A percentile compares a stretch with the other conserved stretches of the same genome.
These are phyloP conservation scores for Chrysoperla carnea DNA, from an alignment of 1,140 invertebrate genomes.

Conservation along the genomic window DNA sequence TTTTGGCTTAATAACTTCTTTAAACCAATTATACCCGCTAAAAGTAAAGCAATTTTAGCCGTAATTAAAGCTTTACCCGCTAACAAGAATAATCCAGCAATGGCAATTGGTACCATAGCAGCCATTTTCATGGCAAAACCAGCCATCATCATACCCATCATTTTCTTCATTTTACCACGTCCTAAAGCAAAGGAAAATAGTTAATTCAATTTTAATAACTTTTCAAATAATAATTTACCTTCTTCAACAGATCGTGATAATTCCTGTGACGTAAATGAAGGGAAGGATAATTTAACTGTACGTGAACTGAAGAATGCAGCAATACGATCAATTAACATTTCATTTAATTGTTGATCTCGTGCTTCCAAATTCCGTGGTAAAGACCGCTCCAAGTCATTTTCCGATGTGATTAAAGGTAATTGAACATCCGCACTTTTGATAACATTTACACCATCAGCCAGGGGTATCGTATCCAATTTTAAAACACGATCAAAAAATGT, in stretches of 20 bases:
- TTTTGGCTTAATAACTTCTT: slow-evolving; percentile 56
- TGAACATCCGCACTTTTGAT: slow-evolving; percentile 29
- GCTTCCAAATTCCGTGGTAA: slow-evolving; percentile 39
- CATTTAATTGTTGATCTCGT: slow-evolving; percentile 43
- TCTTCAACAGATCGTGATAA: slow-evolving; percentile 51
- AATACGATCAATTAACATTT: slow-evolving; percentile 49
- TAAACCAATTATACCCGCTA: slow-evolving; percentile 58
- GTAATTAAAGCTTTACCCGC: slow-evolving; percentile 62
- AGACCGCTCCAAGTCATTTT: slow-evolving; percentile 44
- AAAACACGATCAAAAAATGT: slow-evolving; percentile 52
- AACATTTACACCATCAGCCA: slow-evolving; percentile 44
- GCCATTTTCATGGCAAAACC: slow-evolving; percentile 58
- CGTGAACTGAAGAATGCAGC: slow-evolving; percentile 52
- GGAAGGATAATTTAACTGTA: slow-evolving; percentile 52
- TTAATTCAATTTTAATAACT: slow-evolving; percentile 3
- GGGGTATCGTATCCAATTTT: slow-evolving; percentile 42
- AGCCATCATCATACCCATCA: slow-evolving; percentile 72
- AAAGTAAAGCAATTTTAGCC: slow-evolving; percentile 56
- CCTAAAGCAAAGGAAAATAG: slow-evolving; percentile 25
- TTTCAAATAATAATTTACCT: slow-evolving; percentile 27
- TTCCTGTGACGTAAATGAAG: slow-evolving; percentile 46
- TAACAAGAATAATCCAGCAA: slow-evolving; percentile 51
- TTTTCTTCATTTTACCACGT: slow-evolving; percentile 55
- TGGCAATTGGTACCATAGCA: slow-evolving; percentile 48
- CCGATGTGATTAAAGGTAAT: slow-evolving; percentile 17